A percentile compares a stretch with the other conserved stretches of the same genome.
phyloP scores from a whole-genome alignment of 2,888 invertebrate species.

The Ormia ochracea region DNA sequence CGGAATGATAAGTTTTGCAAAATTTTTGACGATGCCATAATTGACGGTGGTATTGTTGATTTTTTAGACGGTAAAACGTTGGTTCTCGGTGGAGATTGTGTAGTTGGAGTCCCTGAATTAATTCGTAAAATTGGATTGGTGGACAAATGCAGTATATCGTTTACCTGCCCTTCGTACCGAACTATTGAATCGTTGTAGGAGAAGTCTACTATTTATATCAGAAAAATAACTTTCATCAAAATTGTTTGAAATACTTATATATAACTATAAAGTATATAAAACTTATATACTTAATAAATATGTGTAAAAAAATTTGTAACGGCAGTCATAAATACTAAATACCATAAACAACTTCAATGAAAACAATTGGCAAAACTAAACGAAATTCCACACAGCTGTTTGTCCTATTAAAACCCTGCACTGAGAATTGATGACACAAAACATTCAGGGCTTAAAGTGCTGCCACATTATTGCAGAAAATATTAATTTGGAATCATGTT shows the following conservation, averaged over 20 bases:
- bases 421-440: not conserved
- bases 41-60: conserved; percentile 64
- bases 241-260: not conserved
- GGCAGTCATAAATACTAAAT: not conserved
- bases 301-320: not conserved
- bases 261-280: conserved; percentile 1
- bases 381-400: not conserved
- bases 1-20: conserved; percentile 77
- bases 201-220: conserved; percentile 33
- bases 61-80: conserved; percentile 25
- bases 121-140: conserved; percentile 66
- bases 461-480: not conserved
- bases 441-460: not conserved
- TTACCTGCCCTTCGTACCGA: not conserved
- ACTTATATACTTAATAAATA: not conserved
- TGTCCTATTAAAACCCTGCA: not conserved
- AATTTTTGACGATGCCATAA: conserved; percentile 72
- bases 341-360: not conserved
- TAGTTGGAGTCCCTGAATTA: conserved; percentile 42
- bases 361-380: conserved; percentile 15
- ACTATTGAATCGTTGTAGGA: conserved; percentile 34
- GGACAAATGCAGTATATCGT: conserved; percentile 48
- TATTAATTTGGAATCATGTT: not conserved
- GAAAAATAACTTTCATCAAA: not conserved
- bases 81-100: conserved; percentile 1